Evolutionary conservation across 1,140 invertebrate species (phyloP).

Genomic region (Aphelenchoides besseyi): DNA sequence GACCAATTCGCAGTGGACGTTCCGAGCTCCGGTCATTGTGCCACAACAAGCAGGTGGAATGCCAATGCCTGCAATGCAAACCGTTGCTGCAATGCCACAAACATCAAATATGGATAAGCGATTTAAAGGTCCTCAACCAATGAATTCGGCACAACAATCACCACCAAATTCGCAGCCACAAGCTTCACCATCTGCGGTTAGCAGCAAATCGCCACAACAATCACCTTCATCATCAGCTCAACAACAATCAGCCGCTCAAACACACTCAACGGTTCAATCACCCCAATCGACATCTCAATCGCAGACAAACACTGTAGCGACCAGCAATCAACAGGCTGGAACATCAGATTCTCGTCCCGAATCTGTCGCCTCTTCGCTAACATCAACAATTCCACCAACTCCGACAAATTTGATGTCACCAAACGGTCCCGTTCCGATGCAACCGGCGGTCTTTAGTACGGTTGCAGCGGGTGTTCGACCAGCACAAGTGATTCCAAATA

Average conservation of each 20-base stretch:
- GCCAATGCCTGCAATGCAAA: constrained; percentile 1
- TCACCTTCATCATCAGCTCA: not conserved
- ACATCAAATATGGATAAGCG: constrained; percentile 11
- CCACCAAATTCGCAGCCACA: constrained; percentile 16
- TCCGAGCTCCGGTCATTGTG: constrained; percentile 13
- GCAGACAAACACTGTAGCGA: constrained; percentile 11
- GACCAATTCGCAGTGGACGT: constrained; percentile 22
- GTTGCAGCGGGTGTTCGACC: constrained; percentile 15
- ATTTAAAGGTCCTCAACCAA: not conserved
- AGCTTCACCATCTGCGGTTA: not conserved
- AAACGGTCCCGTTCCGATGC: constrained; percentile 36
- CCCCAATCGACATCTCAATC: not conserved
- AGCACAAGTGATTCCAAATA: constrained; percentile 22
- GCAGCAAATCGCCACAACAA: not conserved
- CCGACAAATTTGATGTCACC: constrained; percentile 41
- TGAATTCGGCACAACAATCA: not conserved
- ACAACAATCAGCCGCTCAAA: not conserved
- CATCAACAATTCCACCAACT: constrained; percentile 48
- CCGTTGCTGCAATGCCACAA: not conserved
- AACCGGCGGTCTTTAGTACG: not conserved
- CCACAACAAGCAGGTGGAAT: constrained; percentile 3
- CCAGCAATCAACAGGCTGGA: constrained; percentile 1
- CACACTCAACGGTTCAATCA: constrained; percentile 6
- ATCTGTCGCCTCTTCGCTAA: constrained; percentile 49
- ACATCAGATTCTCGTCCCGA: constrained; percentile 35